These are phyloP conservation scores for Camponotus vicinus DNA, from an alignment of 1,140 invertebrate genomes.

Conservation along the genomic window DNA sequence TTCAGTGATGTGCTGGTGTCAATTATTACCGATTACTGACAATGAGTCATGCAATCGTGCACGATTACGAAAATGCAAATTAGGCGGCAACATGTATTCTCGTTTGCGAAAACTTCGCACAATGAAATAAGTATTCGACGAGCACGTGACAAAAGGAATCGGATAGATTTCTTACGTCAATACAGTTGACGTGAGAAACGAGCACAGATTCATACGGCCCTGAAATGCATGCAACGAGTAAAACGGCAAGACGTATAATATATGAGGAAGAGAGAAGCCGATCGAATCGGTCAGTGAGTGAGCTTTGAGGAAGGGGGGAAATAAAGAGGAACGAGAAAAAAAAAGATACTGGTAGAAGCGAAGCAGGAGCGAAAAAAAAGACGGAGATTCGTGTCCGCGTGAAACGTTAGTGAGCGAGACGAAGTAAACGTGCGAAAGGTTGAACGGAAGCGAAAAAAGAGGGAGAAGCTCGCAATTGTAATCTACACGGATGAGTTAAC, in stretches of 20 bases:
- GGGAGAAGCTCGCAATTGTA: slow-evolving; percentile 12
- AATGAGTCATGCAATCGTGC: not conserved
- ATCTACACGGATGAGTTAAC: slow-evolving; percentile 30
- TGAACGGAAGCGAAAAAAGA: slow-evolving; percentile 43
- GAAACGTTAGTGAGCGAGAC: not conserved
- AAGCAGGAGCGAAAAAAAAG: not conserved
- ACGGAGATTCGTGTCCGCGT: not conserved
- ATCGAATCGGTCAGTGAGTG: not conserved
- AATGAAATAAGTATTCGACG: slow-evolving; percentile 27
- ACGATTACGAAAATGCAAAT: slow-evolving; percentile 57
- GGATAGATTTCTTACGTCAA: not conserved
- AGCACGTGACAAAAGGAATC: slow-evolving; percentile 1
- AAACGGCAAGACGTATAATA: not conserved
- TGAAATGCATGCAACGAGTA: slow-evolving; percentile 37
- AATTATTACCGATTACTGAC: slow-evolving; percentile 21
- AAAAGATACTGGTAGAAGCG: not conserved
- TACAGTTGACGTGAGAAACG: not conserved
- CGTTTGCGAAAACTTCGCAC: slow-evolving; percentile 17
- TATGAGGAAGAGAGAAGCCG: not conserved
- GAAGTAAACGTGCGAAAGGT: not conserved
- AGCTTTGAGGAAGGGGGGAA: not conserved
- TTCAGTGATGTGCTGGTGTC: not conserved
- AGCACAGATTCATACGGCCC: slow-evolving; percentile 31
- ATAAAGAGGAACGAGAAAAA: not conserved
- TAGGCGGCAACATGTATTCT: not conserved